Evolutionary conservation across 2,888 invertebrate species (phyloP).

Genomic region (Pelosia muscerda): DNA sequence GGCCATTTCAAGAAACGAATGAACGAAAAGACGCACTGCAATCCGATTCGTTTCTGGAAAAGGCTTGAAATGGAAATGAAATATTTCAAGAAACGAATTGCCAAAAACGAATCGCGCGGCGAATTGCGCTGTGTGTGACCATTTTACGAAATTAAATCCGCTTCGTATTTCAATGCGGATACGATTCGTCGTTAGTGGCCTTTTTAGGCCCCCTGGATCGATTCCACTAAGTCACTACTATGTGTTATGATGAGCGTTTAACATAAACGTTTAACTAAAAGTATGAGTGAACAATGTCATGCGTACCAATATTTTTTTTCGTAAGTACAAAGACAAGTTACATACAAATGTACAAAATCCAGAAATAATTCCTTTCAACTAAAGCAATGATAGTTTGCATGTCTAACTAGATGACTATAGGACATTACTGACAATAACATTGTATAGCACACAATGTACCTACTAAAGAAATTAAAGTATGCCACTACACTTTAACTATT

Average conservation of each 20-base stretch:
- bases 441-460: constrained; percentile 1
- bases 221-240: not conserved
- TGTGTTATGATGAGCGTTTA: not conserved
- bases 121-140: no score
- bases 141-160: no score
- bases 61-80: no score
- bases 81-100: no score
- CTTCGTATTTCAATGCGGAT: no score
- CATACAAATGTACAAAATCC: not conserved
- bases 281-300: not conserved
- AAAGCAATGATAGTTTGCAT: constrained; percentile 12
- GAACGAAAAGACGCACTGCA: no score
- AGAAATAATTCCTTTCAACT: not conserved
- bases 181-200: no score
- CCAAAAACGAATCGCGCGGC: no score
- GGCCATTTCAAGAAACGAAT: no score
- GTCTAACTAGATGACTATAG: not conserved
- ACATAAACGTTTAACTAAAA: not conserved
- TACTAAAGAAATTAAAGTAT: not conserved
- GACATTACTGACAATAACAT: constrained; percentile 1
- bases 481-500: not conserved
- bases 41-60: no score
- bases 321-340: not conserved
- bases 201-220: no score
- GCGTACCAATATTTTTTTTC: no score